Conservation (phyloP, 2,888 invertebrate species). For the Brachynemurus nebulosus region DNA sequence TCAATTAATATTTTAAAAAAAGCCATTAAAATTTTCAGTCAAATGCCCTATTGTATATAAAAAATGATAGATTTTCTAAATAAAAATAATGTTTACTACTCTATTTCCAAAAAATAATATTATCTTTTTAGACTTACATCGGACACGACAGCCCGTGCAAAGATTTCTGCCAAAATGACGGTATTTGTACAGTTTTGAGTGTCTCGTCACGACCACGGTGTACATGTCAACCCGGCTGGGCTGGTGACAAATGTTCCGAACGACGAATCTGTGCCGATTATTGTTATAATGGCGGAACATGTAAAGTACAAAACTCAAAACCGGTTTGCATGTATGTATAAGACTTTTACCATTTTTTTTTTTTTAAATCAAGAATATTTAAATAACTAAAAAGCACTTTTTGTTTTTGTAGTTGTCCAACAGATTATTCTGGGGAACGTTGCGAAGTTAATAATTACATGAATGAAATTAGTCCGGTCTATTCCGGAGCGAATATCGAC, state of each 20-base stretch:
- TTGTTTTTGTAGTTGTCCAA: conserved; percentile 24
- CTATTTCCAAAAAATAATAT: no score
- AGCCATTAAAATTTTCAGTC: no score
- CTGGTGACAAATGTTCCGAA: conserved; percentile 39
- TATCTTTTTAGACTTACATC: conserved; percentile 31
- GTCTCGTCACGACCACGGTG: conserved; percentile 36
- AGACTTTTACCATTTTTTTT: no score
- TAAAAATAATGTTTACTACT: no score
- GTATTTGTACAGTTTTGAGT: conserved; percentile 41
- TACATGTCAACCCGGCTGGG: conserved; percentile 41
- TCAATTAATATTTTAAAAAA: no score
- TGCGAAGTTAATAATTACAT: conserved; percentile 22
- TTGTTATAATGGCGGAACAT: conserved; percentile 40
- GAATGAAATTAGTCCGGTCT: conserved; percentile 14
- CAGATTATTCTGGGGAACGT: conserved; percentile 25
- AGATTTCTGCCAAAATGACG: conserved; percentile 40
- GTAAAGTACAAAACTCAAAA: conserved; percentile 21
- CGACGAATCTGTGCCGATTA: conserved; percentile 32
- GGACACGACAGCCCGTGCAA: conserved; percentile 48
- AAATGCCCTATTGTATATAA: no score
- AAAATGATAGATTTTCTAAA: no score
- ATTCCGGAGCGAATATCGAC: conserved; percentile 24
- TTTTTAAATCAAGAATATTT: not conserved
- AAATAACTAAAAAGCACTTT: not conserved
- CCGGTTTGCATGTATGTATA: conserved; percentile 31